Conservation (phyloP, 2,113 vertebrate species). For the Heptranchias perlo region DNA sequence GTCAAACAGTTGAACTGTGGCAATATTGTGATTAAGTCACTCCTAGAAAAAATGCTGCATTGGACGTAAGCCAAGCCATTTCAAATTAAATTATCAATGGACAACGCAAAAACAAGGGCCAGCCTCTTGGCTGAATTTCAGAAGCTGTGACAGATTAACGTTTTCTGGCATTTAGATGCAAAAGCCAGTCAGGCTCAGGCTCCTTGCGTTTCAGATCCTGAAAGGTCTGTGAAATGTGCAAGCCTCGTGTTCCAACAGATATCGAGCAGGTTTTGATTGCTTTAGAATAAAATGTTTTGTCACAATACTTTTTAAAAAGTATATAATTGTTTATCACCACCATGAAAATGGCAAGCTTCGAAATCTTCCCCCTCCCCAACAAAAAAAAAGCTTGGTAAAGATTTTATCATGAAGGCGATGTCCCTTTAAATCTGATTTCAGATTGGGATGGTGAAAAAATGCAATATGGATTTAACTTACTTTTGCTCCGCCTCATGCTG, state of each 20-base stretch:
- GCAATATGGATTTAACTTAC: background rate
- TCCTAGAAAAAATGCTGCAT: background rate
- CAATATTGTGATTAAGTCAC: conserved; percentile 26
- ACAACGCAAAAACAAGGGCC: background rate
- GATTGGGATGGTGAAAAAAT: too few relatives aligned
- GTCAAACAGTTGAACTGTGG: background rate
- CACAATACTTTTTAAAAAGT: background rate
- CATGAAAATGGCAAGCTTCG: background rate
- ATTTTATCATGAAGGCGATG: background rate
- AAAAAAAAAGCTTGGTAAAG: background rate
- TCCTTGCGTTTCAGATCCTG: background rate
- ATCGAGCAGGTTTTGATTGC: background rate
- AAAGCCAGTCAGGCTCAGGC: background rate
- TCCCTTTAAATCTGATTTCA: background rate
- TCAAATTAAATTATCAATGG: background rate
- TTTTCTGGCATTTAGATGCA: background rate
- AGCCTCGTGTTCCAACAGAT: background rate
- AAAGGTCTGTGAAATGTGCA: background rate
- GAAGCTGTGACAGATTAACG: background rate
- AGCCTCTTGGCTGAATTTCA: background rate
- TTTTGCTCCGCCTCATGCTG: background rate
- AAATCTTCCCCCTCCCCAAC: background rate
- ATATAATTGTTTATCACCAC: background rate
- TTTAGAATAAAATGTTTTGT: background rate
- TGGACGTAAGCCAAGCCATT: conserved; percentile 6